Percentiles rank a stretch among this genome's conserved stretches.
Evolutionary conservation across 2,888 invertebrate genomes (phyloP).

Genomic region (Diaperis boleti): DNA sequence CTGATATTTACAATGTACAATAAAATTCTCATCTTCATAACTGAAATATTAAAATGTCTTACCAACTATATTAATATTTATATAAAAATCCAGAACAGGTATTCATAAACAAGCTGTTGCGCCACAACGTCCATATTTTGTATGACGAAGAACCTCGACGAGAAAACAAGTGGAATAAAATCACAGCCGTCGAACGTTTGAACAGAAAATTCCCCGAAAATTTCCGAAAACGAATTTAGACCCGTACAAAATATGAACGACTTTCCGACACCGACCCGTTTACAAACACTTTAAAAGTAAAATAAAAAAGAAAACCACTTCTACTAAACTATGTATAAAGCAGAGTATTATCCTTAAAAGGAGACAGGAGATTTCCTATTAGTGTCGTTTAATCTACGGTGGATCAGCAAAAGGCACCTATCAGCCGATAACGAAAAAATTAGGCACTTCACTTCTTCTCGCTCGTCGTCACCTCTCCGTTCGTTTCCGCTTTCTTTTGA

Average conservation of each 20-base stretch:
- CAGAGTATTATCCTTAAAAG: constrained; percentile 47
- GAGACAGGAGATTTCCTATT: constrained; percentile 45
- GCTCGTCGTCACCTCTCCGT: constrained; percentile 9
- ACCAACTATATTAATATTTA: constrained; percentile 47
- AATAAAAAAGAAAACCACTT: constrained; percentile 36
- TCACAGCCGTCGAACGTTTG: constrained; percentile 41
- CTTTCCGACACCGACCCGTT: constrained; percentile 41
- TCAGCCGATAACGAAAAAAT: constrained; percentile 42
- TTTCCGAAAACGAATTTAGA: constrained; percentile 7
- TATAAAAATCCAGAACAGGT: constrained; percentile 41
- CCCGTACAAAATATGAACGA: constrained; percentile 40
- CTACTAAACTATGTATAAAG: constrained; percentile 40
- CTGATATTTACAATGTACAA: constrained; percentile 65
- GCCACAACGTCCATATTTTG: constrained; percentile 40
- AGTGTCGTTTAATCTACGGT: constrained; percentile 38
- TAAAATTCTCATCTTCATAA: constrained; percentile 62
- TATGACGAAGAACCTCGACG: constrained; percentile 39
- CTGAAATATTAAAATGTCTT: constrained; percentile 53
- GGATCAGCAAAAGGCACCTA: constrained; percentile 49
- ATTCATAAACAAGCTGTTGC: constrained; percentile 39
- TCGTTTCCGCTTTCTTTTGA: constrained; percentile 18
- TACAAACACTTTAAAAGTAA: constrained; percentile 34
- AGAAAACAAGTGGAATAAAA: constrained; percentile 44
- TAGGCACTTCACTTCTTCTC: constrained; percentile 38
- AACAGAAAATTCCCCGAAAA: constrained; percentile 19